These are phyloP conservation scores for Mesorhabditis sp. DNA, from an alignment of 2,888 invertebrate genomes.

Conservation along the genomic window DNA sequence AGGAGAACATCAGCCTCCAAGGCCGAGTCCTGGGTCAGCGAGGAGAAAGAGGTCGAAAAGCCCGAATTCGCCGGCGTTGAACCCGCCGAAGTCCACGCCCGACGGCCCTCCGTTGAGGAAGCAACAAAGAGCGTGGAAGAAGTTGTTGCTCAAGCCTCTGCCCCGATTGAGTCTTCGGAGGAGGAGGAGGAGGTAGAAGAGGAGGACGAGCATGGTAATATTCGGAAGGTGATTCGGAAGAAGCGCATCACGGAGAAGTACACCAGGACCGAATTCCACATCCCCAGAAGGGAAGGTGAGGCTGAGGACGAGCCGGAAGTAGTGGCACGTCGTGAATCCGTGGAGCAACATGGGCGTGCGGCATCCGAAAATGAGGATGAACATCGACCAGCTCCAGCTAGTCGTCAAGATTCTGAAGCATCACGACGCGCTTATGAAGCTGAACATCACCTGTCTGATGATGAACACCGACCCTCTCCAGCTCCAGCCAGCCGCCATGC, in stretches of 20 bases:
- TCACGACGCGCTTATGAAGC: too few species aligned
- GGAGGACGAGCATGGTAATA: constrained; percentile 15
- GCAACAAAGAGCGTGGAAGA: neutral
- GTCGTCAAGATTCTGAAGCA: too few species aligned
- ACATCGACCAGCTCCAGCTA: neutral
- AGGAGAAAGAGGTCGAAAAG: too few species aligned
- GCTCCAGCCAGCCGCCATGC: too few species aligned
- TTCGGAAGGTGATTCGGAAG: constrained; percentile 19
- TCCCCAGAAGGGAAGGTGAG: constrained; percentile 9
- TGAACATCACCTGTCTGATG: too few species aligned
- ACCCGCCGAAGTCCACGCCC: neutral
- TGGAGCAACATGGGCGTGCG: neutral
- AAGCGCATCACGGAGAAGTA: constrained; percentile 23
- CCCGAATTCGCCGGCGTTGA: neutral
- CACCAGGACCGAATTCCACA: constrained; percentile 19
- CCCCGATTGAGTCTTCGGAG: constrained; percentile 17
- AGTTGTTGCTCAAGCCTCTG: neutral
- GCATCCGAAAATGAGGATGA: neutral
- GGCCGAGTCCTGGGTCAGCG: too few species aligned
- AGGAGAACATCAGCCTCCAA: too few species aligned
- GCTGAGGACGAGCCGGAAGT: constrained; percentile 17
- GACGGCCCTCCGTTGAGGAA: too few species aligned
- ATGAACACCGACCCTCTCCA: too few species aligned
- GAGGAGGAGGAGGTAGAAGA: constrained; percentile 27
- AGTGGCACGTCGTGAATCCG: neutral